Evolutionary conservation across 2,113 vertebrate genomes (phyloP), one percentile per base, ranked within the genome.

Genomic region (Gasterosteus nipponicus): DNA sequence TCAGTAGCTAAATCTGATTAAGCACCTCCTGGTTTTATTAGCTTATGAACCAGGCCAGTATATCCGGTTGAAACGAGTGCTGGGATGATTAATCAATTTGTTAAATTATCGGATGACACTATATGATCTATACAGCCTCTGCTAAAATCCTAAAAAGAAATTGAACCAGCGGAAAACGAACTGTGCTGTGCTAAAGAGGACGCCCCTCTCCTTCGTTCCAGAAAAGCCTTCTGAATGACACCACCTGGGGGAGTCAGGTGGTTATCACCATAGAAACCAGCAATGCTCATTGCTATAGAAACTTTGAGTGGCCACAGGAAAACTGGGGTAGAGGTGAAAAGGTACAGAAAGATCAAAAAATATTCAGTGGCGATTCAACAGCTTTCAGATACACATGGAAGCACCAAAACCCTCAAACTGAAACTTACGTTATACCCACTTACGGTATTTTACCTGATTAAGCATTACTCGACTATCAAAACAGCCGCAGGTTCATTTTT

Each of bases 151-250:
- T 56, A 10, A 66, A 77, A 77, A n/a, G n/a, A 53, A 4, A n/a
- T 14, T 26, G 73, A 82, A 81, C 41, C 53, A 80, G 62, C 69
- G 73, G 73, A 86, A 78, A 54, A 86, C 47, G 26, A 62, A 47
- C 81, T 44, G 15, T 18, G 47, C 49, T 2, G 8, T 41, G 70
- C 77, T 60, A 82, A 91, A 66, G 88, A 78, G 59, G 84, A 71
- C 75, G 51, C 22, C 33, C 12, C 69, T 72, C 84, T 85, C 71
- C 85, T 77, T 70, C 75, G 73, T 93, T 95, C 94, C 91, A 94
- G 93, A 94, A 93, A 86, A 82, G 72, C 83, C 83, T 68, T 81
- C 85, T 92, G 90, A 92, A 91, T 85, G 90, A 92, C 92, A 91
- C 89, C 92, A 91, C 92, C 89, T 91, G 87, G 76, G 79, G 78